Evolutionary conservation across 2,113 vertebrate species (phyloP).

Genomic region (Caloenas nicobarica): DNA sequence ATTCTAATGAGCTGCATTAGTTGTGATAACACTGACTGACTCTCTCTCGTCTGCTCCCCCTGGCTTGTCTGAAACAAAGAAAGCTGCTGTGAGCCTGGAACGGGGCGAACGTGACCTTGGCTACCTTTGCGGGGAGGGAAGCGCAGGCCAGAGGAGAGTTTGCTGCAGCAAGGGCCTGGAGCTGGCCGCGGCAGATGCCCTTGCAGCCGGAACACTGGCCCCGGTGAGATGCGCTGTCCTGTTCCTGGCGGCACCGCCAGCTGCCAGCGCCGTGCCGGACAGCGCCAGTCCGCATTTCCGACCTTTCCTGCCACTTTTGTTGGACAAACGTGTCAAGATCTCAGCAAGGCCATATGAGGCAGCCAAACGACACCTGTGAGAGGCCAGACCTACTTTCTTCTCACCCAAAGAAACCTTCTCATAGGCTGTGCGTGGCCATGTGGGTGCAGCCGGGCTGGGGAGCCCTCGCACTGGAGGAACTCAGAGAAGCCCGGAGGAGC

Average conservation of each 20-base stretch:
- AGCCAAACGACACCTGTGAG: not conserved
- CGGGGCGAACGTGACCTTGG: conserved; percentile 48
- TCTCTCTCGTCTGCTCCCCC: conserved; percentile 47
- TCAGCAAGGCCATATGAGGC: fast-evolving
- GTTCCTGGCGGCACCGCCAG: not conserved
- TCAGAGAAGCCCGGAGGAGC: not conserved
- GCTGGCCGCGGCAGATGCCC: not conserved
- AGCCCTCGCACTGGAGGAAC: not conserved
- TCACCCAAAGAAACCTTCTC: not conserved
- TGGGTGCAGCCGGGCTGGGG: not conserved
- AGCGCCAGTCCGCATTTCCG: not conserved
- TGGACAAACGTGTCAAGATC: not conserved
- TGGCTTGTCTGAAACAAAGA: conserved; percentile 39
- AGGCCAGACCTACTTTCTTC: not conserved
- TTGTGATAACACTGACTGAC: conserved; percentile 62
- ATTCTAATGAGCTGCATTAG: conserved; percentile 73
- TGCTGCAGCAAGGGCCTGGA: not conserved
- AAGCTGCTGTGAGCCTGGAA: conserved; percentile 3
- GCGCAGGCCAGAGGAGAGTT: not conserved
- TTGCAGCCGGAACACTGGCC: fast-evolving
- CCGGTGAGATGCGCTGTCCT: fast-evolving
- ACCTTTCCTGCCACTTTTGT: not conserved
- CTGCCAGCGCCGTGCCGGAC: fast-evolving
- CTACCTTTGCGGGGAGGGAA: not conserved
- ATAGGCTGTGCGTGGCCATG: not conserved